phyloP scores from a whole-genome alignment of 2,888 invertebrate species.

The Macropis europaea region DNA sequence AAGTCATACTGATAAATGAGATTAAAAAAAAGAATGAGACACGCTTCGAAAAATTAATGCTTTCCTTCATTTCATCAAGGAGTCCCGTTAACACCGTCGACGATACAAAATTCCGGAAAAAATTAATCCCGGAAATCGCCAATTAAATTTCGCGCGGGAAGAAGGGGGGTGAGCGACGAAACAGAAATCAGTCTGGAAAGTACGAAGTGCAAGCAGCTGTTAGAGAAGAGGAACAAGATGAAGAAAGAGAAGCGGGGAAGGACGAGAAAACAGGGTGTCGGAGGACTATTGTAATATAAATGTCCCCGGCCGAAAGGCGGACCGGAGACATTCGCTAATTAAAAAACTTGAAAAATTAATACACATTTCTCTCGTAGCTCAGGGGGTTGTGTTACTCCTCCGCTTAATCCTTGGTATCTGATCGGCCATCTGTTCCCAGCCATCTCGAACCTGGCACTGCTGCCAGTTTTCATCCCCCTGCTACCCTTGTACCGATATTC shows the following conservation, averaged over 20 bases:
- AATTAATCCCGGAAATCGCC: slow-evolving; percentile 22
- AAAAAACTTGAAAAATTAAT: slow-evolving; percentile 81
- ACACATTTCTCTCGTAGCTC: slow-evolving; percentile 78
- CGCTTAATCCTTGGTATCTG: slow-evolving; percentile 79
- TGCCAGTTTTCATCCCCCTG: slow-evolving; percentile 33
- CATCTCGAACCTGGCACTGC: slow-evolving; percentile 63
- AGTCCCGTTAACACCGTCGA: not conserved
- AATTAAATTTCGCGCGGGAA: slow-evolving; percentile 30
- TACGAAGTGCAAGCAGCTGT: slow-evolving; percentile 56
- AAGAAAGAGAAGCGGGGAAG: slow-evolving; percentile 48
- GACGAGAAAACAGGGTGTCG: slow-evolving; percentile 52
- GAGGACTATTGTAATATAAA: slow-evolving; percentile 78
- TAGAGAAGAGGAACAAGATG: slow-evolving; percentile 48
- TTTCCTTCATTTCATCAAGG: not conserved
- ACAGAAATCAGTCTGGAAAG: slow-evolving; percentile 35
- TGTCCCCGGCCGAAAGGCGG: slow-evolving; percentile 76
- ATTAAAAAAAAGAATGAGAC: too few relatives aligned
- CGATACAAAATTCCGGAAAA: not conserved
- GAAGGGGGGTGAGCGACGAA: slow-evolving; percentile 24
- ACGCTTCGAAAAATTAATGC: too few relatives aligned
- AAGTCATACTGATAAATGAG: too few relatives aligned
- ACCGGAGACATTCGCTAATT: slow-evolving; percentile 80
- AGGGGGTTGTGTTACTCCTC: slow-evolving; percentile 67
- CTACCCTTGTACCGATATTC: slow-evolving; percentile 20
- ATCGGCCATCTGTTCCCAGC: slow-evolving; percentile 79